Conservation (phyloP, 2,888 invertebrate species). For the Perizoma flavofasciatum region DNA sequence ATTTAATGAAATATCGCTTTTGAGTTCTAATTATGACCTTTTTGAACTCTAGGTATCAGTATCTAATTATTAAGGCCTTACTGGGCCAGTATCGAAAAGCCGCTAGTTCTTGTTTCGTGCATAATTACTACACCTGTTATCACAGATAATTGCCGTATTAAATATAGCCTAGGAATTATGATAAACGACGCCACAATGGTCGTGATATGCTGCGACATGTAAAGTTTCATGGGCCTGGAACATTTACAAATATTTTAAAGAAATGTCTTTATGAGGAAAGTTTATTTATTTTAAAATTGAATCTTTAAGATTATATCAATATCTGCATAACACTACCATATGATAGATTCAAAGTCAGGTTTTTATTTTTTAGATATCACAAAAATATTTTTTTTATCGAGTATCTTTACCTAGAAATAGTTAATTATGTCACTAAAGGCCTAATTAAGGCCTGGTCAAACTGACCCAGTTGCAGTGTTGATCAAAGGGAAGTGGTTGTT, state of each 20-base stretch:
- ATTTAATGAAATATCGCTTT: conserved; percentile 1
- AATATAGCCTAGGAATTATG: conserved; percentile 12
- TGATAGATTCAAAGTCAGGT: too few species aligned
- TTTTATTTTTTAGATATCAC: too few species aligned
- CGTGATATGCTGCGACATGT: not conserved
- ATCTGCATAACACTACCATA: too few species aligned
- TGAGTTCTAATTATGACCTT: conserved; percentile 23
- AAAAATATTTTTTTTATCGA: too few species aligned
- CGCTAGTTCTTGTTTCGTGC: conserved; percentile 25
- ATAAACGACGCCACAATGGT: not conserved
- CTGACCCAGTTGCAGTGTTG: too few species aligned
- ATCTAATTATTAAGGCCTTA: conserved; percentile 26
- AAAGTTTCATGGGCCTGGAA: not conserved
- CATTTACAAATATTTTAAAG: not conserved
- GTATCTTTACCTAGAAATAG: too few species aligned
- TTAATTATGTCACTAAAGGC: too few species aligned
- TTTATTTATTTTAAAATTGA: too few species aligned
- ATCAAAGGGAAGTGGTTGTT: too few species aligned
- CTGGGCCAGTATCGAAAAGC: conserved; percentile 13
- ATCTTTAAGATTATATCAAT: too few species aligned
- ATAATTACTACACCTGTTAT: conserved; percentile 36
- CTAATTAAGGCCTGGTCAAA: too few species aligned
- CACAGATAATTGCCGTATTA: conserved; percentile 35
- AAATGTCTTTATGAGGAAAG: too few species aligned
- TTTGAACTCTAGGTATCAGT: conserved; percentile 21